phyloP scores from a whole-genome alignment of 2,888 invertebrate species.

The Alsophila aescularia region DNA sequence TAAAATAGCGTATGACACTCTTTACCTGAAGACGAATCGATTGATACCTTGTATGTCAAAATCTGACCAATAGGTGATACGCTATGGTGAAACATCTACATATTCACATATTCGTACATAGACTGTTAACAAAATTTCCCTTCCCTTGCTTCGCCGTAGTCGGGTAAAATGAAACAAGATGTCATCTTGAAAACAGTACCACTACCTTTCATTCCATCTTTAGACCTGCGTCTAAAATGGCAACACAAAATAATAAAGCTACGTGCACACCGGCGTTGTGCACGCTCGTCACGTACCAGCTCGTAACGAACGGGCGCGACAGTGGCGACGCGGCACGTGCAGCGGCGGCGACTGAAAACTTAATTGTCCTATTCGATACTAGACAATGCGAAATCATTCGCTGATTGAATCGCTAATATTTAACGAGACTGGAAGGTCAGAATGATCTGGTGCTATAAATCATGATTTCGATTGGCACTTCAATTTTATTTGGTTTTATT shows the following conservation, averaged over 20 bases:
- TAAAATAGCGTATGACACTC: no score
- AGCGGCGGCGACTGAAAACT: conserved; percentile 31
- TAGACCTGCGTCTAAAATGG: not conserved
- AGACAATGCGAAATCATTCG: conserved; percentile 28
- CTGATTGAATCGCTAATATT: conserved; percentile 27
- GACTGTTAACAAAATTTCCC: no score
- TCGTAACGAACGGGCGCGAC: conserved; percentile 61
- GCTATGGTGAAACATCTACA: no score
- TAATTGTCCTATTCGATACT: conserved; percentile 25
- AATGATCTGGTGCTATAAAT: conserved; percentile 19
- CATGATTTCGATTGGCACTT: conserved; percentile 19
- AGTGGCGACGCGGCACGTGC: conserved; percentile 48
- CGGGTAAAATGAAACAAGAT: no score
- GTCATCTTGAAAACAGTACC: not conserved
- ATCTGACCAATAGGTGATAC: no score
- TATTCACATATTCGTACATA: no score
- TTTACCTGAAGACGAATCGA: no score
- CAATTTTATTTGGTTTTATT: conserved; percentile 27
- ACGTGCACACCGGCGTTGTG: conserved; percentile 37
- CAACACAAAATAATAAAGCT: conserved; percentile 32
- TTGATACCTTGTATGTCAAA: no score
- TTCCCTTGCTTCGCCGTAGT: no score
- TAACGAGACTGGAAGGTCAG: conserved; percentile 28
- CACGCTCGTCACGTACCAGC: conserved; percentile 53
- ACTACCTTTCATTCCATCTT: not conserved